Base-by-base conservation (phyloP, 2,797 vertebrate species). In the Aplochiton taeniatus region DNA sequence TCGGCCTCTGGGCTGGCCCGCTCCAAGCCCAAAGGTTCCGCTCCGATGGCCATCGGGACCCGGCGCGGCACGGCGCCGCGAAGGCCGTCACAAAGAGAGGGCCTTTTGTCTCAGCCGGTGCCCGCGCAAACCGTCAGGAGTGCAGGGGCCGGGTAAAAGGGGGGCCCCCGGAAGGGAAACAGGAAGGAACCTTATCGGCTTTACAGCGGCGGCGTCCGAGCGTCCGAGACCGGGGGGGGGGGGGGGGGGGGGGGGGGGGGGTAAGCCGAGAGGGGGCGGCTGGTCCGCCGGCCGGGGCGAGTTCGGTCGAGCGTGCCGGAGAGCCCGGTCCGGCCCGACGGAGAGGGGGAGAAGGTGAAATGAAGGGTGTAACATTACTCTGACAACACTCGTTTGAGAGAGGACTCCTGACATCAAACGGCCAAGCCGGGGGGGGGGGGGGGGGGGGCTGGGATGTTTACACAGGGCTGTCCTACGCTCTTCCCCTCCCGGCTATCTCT, bases 151-250 rank as follows among this genome's bases (percentile, higher is more conserved):
- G 83, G 86, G 89, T 88, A 85, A 88, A 43, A 19, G 87, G 82
- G 11, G n/a, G n/a, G n/a, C n/a, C 53, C 47, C 14, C 72, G 73
- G 83, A 81, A 11, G 67, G 83, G 79, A 88, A 90, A 92, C 84
- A 90, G 88, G 87, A 90, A 91, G 83, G 75, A 62, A 79, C 82
- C 86, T 84, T 91, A 89, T 92, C 84, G 48, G 60, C n/a, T 72
- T 87, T 82, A 81, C 75, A 58, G 52, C 60, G 56, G 72, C 53
- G 62, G n/a, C n/a, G n/a, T n/a, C n/a, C n/a, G n/a, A n/a, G n/a
- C n/a, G n/a, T n/a, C n/a, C n/a, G n/a, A n/a, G n/a, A n/a, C n/a
- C n/a, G n/a, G n/a, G n/a, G n/a, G n/a, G n/a, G n/a, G n/a, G n/a
- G n/a, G n/a, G n/a, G n/a, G n/a, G n/a, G 72, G 60, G 67, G 66